Percentiles rank a stretch among this genome's conserved stretches.
Evolutionary conservation across 2,888 invertebrate species (phyloP).

Genomic region (Cosmia pyralina): DNA sequence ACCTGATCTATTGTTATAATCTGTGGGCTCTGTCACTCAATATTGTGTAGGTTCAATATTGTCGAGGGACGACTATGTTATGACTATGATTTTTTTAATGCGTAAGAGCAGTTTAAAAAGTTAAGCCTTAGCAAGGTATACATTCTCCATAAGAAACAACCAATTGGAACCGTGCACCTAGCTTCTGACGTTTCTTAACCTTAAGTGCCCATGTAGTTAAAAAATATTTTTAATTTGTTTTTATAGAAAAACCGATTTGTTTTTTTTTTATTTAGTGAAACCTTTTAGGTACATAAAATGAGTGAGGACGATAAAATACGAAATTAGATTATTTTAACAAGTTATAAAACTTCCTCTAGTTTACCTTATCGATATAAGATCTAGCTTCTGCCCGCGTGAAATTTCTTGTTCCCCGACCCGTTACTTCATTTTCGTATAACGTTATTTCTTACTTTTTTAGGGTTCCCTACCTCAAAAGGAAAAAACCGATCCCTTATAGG

Average conservation of each 20-base stretch:
- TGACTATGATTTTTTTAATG: too few relatives aligned
- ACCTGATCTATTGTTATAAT: conserved; percentile 12
- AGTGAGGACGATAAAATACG: background rate
- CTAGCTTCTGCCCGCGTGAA: too few relatives aligned
- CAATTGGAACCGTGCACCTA: background rate
- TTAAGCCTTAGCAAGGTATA: background rate
- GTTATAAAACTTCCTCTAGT: background rate
- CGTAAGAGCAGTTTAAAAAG: background rate
- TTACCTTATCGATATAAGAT: too few relatives aligned
- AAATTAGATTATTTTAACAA: background rate
- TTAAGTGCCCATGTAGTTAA: too few relatives aligned
- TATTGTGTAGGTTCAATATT: conserved; percentile 9
- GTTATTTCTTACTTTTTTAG: too few relatives aligned
- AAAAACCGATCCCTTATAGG: too few relatives aligned
- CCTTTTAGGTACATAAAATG: background rate
- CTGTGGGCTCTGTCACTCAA: background rate
- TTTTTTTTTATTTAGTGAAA: too few relatives aligned
- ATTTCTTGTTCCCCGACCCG: too few relatives aligned
- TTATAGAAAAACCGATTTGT: too few relatives aligned
- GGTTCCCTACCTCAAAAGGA: too few relatives aligned
- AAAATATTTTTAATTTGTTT: too few relatives aligned
- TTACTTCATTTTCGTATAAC: too few relatives aligned
- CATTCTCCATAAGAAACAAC: background rate
- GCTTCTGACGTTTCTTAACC: background rate
- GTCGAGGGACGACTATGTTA: background rate